phyloP scores from a whole-genome alignment of 2,113 vertebrate species.

The Rissa tridactyla region DNA sequence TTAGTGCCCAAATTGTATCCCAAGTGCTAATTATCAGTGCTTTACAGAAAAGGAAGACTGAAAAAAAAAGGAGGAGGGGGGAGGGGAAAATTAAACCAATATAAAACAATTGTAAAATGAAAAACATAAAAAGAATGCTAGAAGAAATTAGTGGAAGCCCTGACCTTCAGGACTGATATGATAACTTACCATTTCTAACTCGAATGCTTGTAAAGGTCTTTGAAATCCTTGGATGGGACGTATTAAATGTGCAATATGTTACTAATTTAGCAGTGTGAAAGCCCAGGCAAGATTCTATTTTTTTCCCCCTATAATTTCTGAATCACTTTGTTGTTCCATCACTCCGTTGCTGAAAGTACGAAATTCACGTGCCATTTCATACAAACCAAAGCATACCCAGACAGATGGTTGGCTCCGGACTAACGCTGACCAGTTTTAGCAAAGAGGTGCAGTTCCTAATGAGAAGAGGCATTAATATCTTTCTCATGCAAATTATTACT shows the following conservation, averaged over 20 bases:
- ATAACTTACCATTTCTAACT: neutral
- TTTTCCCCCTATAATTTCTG: neutral
- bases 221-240: neutral
- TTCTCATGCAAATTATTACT: constrained; percentile 68
- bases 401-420: constrained; percentile 18
- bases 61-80: rapidly evolving
- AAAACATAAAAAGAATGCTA: neutral
- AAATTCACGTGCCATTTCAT: constrained; percentile 25
- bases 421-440: constrained; percentile 46
- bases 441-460: constrained; percentile 54
- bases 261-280: neutral
- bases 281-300: neutral
- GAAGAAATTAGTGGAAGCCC: neutral
- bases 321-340: neutral
- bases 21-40: neutral
- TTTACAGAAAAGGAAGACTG: neutral
- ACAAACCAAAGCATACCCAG: constrained; percentile 24
- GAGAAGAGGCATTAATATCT: constrained; percentile 49
- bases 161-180: neutral
- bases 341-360: neutral
- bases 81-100: neutral
- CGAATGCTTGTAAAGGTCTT: neutral
- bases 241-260: neutral
- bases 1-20: neutral
- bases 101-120: neutral